These are phyloP conservation scores for Pygocentrus nattereri DNA, from an alignment of 2,797 vertebrate genomes.

Conservation along the genomic window DNA sequence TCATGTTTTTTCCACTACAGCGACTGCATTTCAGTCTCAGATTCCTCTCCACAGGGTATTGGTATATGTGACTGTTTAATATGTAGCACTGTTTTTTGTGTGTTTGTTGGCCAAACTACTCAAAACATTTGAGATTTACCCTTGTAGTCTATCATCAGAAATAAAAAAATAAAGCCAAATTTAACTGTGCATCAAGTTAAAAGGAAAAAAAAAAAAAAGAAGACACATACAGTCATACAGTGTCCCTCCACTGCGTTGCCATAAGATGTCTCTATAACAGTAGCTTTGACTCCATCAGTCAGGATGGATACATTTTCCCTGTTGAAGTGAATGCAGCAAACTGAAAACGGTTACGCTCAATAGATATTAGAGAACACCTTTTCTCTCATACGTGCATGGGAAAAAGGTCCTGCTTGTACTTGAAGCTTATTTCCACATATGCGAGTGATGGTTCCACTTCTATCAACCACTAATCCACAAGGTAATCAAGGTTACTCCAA, in stretches of 20 bases:
- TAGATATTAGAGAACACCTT: not conserved
- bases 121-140: slow-evolving; percentile 35
- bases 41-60: not conserved
- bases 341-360: not conserved
- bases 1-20: too few relatives aligned
- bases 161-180: too few relatives aligned
- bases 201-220: not conserved
- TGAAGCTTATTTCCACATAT: not conserved
- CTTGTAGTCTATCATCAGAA: slow-evolving; percentile 1
- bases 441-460: not conserved
- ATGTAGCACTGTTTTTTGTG: not conserved
- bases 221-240: not conserved
- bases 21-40: too few relatives aligned
- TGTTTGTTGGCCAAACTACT: slow-evolving; percentile 34
- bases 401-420: not conserved
- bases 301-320: not conserved
- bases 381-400: not conserved
- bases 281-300: slow-evolving; percentile 16
- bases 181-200: not conserved
- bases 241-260: not conserved
- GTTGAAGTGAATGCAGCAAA: slow-evolving; percentile 1
- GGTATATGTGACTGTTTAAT: not conserved
- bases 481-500: not conserved
- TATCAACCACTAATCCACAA: not conserved
- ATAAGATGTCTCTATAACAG: slow-evolving; percentile 21